phyloP scores from a whole-genome alignment of 2,113 vertebrate species.

The Trichechus manatus region DNA sequence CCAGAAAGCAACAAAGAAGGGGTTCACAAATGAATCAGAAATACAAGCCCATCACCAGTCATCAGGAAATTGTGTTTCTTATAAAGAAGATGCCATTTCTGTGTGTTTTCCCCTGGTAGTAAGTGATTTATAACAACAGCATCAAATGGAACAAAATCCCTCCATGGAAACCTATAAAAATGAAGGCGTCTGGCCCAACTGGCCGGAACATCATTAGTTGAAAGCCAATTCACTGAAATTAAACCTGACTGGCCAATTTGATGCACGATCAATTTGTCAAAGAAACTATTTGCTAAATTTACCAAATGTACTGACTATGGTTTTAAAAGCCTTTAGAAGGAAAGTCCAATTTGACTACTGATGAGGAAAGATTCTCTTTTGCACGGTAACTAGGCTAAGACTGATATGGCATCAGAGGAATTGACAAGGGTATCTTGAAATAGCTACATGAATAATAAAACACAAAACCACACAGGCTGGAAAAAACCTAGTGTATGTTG shows the following conservation, averaged over 20 bases:
- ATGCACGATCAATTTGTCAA: not conserved
- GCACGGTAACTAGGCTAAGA: not conserved
- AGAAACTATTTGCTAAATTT: constrained; percentile 33
- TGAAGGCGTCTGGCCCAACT: not conserved
- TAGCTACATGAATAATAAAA: not conserved
- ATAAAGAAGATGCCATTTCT: not conserved
- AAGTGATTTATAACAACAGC: not conserved
- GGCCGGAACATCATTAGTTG: not conserved
- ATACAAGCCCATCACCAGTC: not conserved
- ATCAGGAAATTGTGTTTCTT: not conserved
- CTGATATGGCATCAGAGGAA: not conserved
- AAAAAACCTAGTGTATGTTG: no score
- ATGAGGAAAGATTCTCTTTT: not conserved
- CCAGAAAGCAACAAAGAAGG: not conserved
- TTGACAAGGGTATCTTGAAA: not conserved
- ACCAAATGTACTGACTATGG: not conserved
- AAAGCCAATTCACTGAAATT: not conserved
- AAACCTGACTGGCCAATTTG: not conserved
- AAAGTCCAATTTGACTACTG: constrained; percentile 13
- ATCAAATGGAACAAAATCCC: not conserved
- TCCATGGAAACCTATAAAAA: not conserved
- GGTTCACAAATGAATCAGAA: not conserved
- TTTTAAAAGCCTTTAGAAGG: constrained; percentile 8
- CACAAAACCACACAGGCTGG: accelerated
- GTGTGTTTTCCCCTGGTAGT: not conserved